Conservation (phyloP, 2,888 invertebrate genomes). For the Trissolcus brochymenae region DNA sequence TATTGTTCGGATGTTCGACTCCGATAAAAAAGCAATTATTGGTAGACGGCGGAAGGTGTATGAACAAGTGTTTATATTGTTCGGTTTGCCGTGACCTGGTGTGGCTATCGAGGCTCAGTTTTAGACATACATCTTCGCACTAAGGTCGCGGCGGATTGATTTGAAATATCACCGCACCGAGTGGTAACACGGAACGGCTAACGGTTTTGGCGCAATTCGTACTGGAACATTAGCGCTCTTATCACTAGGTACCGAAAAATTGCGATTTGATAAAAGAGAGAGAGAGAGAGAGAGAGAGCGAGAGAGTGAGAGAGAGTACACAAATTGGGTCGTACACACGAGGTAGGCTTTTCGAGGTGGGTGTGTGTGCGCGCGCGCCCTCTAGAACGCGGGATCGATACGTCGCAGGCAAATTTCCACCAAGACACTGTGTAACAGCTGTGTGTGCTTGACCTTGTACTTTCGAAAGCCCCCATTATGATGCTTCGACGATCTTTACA, state of each 20-base stretch:
- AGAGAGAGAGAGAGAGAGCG: conserved; percentile 1
- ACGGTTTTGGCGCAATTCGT: no score
- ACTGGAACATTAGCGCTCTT: no score
- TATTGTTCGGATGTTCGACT: no score
- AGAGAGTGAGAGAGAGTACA: no score
- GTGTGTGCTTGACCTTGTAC: conserved; percentile 63
- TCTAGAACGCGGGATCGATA: conserved; percentile 68
- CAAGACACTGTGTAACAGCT: conserved; percentile 51
- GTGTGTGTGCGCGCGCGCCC: background rate
- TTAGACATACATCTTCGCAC: conserved; percentile 25
- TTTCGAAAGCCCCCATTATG: conserved; percentile 46
- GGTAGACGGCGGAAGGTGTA: no score
- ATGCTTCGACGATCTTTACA: conserved; percentile 36
- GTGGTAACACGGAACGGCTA: no score
- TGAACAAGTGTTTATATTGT: conserved; percentile 19
- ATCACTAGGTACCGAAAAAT: no score
- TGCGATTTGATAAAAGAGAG: no score
- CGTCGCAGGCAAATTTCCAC: conserved; percentile 64
- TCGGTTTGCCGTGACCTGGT: conserved; percentile 31
- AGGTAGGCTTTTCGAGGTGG: conserved; percentile 65
- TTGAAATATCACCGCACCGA: conserved; percentile 56
- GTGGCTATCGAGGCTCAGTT: conserved; percentile 20
- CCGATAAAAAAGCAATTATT: no score
- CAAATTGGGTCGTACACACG: conserved; percentile 50
- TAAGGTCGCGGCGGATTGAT: conserved; percentile 57